Conservation (phyloP, 2,797 vertebrate species). For the Paratrypauchen microcephalus region DNA sequence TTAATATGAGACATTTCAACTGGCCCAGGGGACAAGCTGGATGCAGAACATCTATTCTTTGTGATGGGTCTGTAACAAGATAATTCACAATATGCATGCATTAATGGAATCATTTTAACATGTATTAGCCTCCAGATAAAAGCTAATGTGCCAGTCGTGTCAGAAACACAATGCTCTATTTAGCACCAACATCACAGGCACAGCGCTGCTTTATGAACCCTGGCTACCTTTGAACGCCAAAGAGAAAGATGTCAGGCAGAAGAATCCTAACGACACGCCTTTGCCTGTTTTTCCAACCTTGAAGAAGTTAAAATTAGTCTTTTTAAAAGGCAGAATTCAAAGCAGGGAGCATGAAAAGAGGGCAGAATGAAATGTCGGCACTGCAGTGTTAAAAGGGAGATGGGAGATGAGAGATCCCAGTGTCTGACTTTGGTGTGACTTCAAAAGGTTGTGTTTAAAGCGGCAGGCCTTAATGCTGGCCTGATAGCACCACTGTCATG, state of each 20-base stretch:
- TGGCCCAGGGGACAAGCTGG: constrained; percentile 9
- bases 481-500: constrained; percentile 75
- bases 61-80: constrained; percentile 8
- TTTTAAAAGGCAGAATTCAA: constrained; percentile 79
- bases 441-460: constrained; percentile 81
- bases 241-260: constrained; percentile 67
- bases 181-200: constrained; percentile 60
- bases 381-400: constrained; percentile 80
- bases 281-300: constrained; percentile 71
- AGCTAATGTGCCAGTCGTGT: constrained; percentile 30
- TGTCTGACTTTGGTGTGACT: constrained; percentile 83
- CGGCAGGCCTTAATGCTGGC: constrained; percentile 77
- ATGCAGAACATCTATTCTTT: constrained; percentile 7
- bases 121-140: constrained; percentile 45
- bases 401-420: constrained; percentile 81
- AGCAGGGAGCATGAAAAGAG: constrained; percentile 74
- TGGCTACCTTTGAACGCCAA: constrained; percentile 67
- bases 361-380: constrained; percentile 76
- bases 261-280: constrained; percentile 71
- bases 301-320: constrained; percentile 81
- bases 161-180: constrained; percentile 34
- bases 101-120: constrained; percentile 25
- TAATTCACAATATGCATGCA: constrained; percentile 22
- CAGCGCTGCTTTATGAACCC: constrained; percentile 53
- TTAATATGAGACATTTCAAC: constrained; percentile 14